These are phyloP conservation scores for Thunnus maccoyii DNA, from an alignment of 2,113 vertebrate species.

Conservation along the genomic window DNA sequence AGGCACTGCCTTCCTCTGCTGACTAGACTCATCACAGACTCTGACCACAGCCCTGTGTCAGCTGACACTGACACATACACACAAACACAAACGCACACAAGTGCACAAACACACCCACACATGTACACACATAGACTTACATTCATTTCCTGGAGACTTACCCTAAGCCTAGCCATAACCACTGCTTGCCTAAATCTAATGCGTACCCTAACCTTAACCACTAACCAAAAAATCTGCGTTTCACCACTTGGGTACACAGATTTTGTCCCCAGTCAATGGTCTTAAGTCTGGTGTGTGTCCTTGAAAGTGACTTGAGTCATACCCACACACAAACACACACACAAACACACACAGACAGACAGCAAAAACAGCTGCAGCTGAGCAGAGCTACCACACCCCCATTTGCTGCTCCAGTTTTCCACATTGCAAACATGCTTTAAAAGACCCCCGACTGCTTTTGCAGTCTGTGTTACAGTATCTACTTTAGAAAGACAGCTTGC, in stretches of 20 bases:
- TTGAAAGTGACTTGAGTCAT: no score
- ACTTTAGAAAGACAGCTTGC: background rate
- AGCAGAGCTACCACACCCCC: conserved; percentile 24
- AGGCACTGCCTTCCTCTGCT: conserved; percentile 59
- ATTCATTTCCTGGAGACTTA: no score
- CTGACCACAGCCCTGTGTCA: conserved; percentile 65
- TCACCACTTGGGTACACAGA: no score
- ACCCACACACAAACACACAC: conserved; percentile 22
- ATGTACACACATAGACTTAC: background rate
- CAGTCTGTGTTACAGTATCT: background rate
- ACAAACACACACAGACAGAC: conserved; percentile 47
- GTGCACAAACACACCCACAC: conserved; percentile 30
- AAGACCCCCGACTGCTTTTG: conserved; percentile 27
- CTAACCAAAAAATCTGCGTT: no score
- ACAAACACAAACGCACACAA: conserved; percentile 21
- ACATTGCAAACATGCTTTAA: conserved; percentile 51
- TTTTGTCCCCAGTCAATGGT: no score
- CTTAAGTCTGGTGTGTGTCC: no score
- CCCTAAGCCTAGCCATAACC: no score
- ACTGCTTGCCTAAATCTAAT: no score
- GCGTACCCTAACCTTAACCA: no score
- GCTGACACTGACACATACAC: conserved; percentile 56
- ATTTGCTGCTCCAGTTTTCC: conserved; percentile 18
- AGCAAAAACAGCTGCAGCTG: conserved; percentile 57
- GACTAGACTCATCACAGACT: conserved; percentile 63